Evolutionary conservation across 2,113 vertebrate species (phyloP).

Genomic region (Boulengeromyrus knoepffleri): DNA sequence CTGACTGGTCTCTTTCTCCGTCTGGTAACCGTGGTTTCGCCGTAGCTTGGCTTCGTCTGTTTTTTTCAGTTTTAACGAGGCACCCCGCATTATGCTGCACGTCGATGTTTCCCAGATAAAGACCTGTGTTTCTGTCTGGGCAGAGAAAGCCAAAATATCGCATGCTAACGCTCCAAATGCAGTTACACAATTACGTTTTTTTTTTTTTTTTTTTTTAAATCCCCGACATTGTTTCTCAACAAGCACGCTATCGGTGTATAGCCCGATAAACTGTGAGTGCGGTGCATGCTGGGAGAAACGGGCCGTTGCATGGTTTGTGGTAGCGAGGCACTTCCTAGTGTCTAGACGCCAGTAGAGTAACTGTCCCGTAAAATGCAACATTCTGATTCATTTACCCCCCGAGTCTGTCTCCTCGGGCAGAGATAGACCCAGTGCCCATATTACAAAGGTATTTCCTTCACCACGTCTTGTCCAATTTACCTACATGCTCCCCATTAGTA

Average conservation of each 20-base stretch:
- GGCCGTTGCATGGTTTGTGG: neutral
- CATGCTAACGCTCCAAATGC: neutral
- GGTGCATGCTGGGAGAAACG: neutral
- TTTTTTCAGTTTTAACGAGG: neutral
- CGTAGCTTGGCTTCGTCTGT: neutral
- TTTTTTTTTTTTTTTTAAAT: neutral
- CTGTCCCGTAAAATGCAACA: conserved; percentile 15
- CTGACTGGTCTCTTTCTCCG: neutral
- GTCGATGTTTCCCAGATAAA: neutral
- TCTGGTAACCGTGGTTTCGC: neutral
- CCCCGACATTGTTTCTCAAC: neutral
- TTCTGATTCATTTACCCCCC: neutral
- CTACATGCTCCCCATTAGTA: neutral
- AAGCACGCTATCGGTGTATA: neutral
- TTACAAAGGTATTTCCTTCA: neutral
- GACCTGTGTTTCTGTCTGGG: neutral
- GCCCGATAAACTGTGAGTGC: neutral
- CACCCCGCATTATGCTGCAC: neutral
- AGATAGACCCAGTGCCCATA: neutral
- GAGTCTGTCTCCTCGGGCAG: neutral
- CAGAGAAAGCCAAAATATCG: neutral
- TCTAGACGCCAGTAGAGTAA: conserved; percentile 14
- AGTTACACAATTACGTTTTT: neutral
- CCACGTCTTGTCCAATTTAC: neutral
- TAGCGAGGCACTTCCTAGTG: conserved; percentile 1